Evolutionary conservation across 2,797 vertebrate genomes (phyloP).

Genomic region (Triplophysa bombifrons): DNA sequence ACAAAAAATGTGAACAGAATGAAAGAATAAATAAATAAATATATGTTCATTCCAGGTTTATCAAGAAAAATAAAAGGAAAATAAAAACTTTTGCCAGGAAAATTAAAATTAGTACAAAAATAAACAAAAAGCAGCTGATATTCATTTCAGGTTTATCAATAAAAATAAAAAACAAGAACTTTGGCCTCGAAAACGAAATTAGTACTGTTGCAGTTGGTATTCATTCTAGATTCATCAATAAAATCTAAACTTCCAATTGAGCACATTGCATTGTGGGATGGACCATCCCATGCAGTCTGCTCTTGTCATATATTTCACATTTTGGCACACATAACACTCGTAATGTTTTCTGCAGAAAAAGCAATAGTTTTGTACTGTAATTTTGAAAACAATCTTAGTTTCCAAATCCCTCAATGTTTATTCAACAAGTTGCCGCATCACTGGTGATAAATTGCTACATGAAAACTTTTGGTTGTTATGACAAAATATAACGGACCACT

Average conservation of each 20-base stretch:
- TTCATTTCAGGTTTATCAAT: too few species aligned
- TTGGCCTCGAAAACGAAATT: too few species aligned
- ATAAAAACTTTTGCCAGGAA: too few species aligned
- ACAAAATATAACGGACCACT: slow-evolving; percentile 22
- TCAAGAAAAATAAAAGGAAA: too few species aligned
- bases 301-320: background rate
- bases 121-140: too few species aligned
- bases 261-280: slow-evolving; percentile 4
- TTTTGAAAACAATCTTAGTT: background rate
- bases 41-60: too few species aligned
- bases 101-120: too few species aligned
- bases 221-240: background rate
- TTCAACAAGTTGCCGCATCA: background rate
- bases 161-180: too few species aligned
- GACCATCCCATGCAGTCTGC: background rate
- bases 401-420: slow-evolving; percentile 7
- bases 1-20: too few species aligned
- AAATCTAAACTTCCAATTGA: background rate
- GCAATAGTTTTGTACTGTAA: background rate
- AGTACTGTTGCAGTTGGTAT: too few species aligned
- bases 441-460: slow-evolving; percentile 4
- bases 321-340: background rate
- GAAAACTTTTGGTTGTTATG: slow-evolving; percentile 15
- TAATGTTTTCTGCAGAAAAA: background rate
- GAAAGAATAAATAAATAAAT: too few species aligned